Base-by-base conservation (phyloP, 2,113 vertebrate species). In the Anhinga rufa region DNA sequence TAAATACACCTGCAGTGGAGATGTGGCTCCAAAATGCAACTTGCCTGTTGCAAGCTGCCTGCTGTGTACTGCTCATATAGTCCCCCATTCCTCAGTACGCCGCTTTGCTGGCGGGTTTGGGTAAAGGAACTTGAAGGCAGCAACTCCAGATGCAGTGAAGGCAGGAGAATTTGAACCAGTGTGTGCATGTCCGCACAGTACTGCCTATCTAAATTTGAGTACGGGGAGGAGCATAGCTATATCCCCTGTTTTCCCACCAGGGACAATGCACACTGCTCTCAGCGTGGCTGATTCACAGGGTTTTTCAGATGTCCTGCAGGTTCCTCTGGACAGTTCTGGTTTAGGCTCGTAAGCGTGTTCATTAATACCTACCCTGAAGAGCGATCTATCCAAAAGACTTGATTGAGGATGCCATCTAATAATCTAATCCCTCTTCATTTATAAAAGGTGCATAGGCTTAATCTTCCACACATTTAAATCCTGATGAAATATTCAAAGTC, bases 281-380 rank as follows among this genome's bases (percentile, higher is more conserved):
- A 32, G 52, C 29, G 14, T 48, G 70, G 48, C 46, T 91, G 26
- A 38, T 75, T 69, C 10, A 16, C 20, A 38, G 42, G 21, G 34
- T 3, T 42, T 78, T 82, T 48, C 38, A 71, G 51, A 42, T 82
- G 82, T 76, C 19, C 60, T 52, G 5, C 36, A 32, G 32, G 15
- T 51, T 74, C 51, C 18, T 82, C 60, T 38, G 10, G 26, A n/a
- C 72, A 17, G 22, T 78, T 91, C 51, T 82, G 15, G 62, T 36
- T 65, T 34, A 38, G 0, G 0, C 26, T 88, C 1, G 0, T 40
- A n/a, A 57, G 51, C 10, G 6, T 17, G 18, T 29, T 65, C 12
- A 13, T 22, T 58, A 62, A 20, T 46, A 84, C 29, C 46, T 88
- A n/a, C 9, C 29, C 46, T 40, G 29, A 91, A 86, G 80, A 86